phyloP scores from a whole-genome alignment of 2,797 vertebrate species.

The Prionace glauca region DNA sequence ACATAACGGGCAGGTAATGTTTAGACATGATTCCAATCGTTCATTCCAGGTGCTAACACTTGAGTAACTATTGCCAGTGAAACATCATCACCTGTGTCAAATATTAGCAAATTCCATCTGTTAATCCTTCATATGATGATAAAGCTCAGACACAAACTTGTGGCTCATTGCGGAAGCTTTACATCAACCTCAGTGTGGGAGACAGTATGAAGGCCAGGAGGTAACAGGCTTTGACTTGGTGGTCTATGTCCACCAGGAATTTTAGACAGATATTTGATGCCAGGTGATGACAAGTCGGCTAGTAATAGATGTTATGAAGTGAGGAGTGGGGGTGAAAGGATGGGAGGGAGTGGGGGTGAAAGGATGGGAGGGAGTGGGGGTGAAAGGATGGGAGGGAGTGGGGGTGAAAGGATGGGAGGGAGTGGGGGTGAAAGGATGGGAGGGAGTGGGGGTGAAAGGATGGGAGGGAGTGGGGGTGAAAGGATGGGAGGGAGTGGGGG shows the following conservation, averaged over 20 bases:
- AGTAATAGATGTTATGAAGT: background rate
- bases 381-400: background rate
- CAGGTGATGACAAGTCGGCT: background rate
- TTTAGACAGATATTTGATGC: background rate
- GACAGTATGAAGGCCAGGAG: background rate
- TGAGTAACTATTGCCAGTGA: too few relatives aligned
- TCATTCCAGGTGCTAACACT: too few relatives aligned
- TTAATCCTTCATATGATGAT: too few relatives aligned
- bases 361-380: too few relatives aligned
- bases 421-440: too few relatives aligned
- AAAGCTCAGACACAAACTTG: too few relatives aligned
- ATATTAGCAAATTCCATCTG: too few relatives aligned
- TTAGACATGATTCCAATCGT: too few relatives aligned
- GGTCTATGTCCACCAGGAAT: background rate
- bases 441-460: background rate
- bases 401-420: background rate
- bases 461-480: too few relatives aligned
- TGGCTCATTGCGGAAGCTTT: background rate
- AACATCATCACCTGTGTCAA: too few relatives aligned
- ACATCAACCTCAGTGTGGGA: background rate
- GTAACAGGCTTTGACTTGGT: background rate
- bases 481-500: background rate
- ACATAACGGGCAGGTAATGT: too few relatives aligned
- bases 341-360: too few relatives aligned
- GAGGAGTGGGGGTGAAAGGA: background rate